A percentile compares a stretch with the other conserved stretches of the same genome.
phyloP scores from a whole-genome alignment of 2,797 vertebrate species.

The Siniperca undulata region DNA sequence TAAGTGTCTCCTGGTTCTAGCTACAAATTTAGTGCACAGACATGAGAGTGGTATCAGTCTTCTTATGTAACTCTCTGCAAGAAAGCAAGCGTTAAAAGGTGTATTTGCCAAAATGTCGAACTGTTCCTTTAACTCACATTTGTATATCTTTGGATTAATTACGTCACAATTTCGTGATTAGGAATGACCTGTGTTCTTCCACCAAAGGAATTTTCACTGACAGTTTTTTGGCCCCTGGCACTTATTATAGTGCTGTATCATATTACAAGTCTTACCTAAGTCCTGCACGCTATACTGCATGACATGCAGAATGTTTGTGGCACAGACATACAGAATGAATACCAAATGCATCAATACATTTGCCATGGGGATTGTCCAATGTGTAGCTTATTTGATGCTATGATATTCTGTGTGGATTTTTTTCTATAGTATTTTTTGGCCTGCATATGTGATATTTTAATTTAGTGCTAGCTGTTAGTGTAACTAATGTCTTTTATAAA shows the following conservation, averaged over 20 bases:
- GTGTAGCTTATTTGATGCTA: background rate
- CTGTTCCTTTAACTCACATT: too few relatives aligned
- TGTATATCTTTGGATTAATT: too few relatives aligned
- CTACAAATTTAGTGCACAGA: background rate
- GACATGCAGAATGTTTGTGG: too few relatives aligned
- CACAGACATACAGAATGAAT: too few relatives aligned
- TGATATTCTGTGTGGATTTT: background rate
- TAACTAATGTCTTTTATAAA: background rate
- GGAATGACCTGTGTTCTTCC: background rate
- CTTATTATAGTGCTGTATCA: background rate
- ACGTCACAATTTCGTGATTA: too few relatives aligned
- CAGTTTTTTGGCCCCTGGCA: background rate
- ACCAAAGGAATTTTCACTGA: background rate
- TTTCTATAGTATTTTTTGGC: background rate
- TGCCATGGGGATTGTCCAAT: background rate
- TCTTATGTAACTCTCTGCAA: too few relatives aligned
- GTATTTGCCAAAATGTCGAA: background rate
- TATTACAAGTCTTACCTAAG: too few relatives aligned
- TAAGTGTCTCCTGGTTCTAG: background rate
- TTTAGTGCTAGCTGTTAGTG: too few relatives aligned
- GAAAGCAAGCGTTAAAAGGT: too few relatives aligned
- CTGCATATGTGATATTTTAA: background rate
- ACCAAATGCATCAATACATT: background rate
- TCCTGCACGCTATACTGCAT: too few relatives aligned
- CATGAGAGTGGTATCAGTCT: too few relatives aligned